Conservation (phyloP, 1,140 invertebrate species). For the Eriosoma lanigerum region DNA sequence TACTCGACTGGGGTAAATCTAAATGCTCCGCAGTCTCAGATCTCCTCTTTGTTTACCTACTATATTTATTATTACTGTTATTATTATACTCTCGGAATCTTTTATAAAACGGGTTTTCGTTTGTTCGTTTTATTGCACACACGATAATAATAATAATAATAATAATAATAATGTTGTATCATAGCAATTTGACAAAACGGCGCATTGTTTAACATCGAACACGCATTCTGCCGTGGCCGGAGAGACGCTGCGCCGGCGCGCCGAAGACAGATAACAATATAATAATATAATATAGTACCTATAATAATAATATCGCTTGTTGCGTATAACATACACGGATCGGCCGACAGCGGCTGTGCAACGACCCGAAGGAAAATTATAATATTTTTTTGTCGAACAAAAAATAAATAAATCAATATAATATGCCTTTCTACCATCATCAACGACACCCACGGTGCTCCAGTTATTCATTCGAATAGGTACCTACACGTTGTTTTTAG, state of each 20-base stretch:
- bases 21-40: neutral
- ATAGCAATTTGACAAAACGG: constrained; percentile 37
- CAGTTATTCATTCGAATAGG: too few relatives aligned
- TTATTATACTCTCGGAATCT: neutral
- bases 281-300: too few relatives aligned
- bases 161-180: neutral
- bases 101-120: neutral
- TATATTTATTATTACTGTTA: neutral
- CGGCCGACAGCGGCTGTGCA: neutral
- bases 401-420: too few relatives aligned
- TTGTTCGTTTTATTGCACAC: constrained; percentile 3
- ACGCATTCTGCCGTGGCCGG: neutral
- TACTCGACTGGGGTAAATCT: neutral
- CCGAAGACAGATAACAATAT: constrained; percentile 25
- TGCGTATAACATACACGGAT: neutral
- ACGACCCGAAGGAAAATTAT: neutral
- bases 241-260: constrained; percentile 31
- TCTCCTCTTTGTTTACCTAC: neutral
- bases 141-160: neutral
- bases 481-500: too few relatives aligned
- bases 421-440: too few relatives aligned
- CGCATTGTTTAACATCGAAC: constrained; percentile 35
- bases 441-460: too few relatives aligned
- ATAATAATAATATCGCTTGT: neutral
- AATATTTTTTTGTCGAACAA: too few relatives aligned